Percentiles rank a stretch among this genome's conserved stretches.
Evolutionary conservation across 2,797 vertebrate genomes (phyloP).

Genomic region (Pogonophryne albipinna): DNA sequence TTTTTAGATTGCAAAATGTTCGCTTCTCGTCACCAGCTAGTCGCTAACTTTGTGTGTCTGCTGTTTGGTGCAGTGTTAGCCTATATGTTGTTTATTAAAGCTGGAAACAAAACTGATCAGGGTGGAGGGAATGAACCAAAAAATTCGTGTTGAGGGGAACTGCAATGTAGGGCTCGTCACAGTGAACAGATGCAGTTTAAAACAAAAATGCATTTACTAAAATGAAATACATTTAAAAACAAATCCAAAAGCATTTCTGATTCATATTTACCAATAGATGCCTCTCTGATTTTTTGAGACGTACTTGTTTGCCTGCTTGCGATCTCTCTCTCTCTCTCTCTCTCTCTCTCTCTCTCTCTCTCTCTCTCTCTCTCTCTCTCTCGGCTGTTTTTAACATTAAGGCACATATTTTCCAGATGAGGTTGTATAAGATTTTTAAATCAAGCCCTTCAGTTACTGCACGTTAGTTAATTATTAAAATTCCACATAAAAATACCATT

Average conservation of each 20-base stretch:
- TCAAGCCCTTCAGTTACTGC: neutral
- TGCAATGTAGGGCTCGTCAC: neutral
- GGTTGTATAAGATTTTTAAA: neutral
- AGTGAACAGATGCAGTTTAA: neutral
- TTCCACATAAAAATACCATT: conserved; percentile 22
- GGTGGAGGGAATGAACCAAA: neutral
- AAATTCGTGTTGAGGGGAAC: neutral
- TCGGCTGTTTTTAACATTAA: neutral
- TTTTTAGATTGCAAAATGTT: too few relatives aligned
- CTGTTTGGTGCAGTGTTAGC: neutral
- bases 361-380: too few relatives aligned
- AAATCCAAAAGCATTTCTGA: neutral
- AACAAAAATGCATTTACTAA: neutral
- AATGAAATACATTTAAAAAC: neutral
- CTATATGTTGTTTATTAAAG: neutral
- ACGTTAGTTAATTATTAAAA: neutral
- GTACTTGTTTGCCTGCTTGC: neutral
- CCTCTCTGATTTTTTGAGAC: neutral
- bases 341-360: too few relatives aligned
- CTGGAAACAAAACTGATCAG: neutral
- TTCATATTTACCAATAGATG: neutral
- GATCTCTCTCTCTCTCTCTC: too few relatives aligned
- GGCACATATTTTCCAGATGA: neutral
- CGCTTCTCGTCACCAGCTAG: too few relatives aligned
- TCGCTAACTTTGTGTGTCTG: neutral